Evolutionary conservation across 2,113 vertebrate genomes (phyloP), one percentile per base, ranked within the genome.

Genomic region (Gobiocypris rarus): DNA sequence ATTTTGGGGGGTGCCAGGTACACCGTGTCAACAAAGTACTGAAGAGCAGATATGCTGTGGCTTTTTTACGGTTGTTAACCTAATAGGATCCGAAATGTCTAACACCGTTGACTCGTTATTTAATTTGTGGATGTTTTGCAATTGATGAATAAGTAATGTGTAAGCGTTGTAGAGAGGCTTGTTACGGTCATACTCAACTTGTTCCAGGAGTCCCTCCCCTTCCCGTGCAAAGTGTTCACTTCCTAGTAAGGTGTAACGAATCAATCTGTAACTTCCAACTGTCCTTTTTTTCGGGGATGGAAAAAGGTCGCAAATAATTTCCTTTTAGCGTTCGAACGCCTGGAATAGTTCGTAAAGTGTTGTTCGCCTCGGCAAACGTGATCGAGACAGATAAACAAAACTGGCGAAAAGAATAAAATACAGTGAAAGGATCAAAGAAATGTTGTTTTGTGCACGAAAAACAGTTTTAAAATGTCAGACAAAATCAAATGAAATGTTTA

Each of bases 231-330:
- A 94, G 93, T 95, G 91, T 95, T 95, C 96, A 97, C 95, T 96
- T 96, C 95, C 97, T 97, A 95, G 94, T 96, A 96, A 97, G 97
- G 97, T 97, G 96, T 93, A 96, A 96, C 96, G 93, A 97, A 97
- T 97, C 96, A 96, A 96, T 95, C 95, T 95, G 93, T 95, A 94
- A 95, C 94, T 92, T 92, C 88, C 89, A 89, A 89, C 90, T 81
- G 84, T 90, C 75, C 84, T 59, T 70, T 80, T 87, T 78, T 83
- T 83, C 77, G 69, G 83, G 69, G 78, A 43, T 56, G 74, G 63
- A 85, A 82, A 83, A 84, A 71, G 50, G 69, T 65, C 24, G 38
- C 81, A 76, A 78, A 79, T 77, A 59, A 26, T 61, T 73, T 76
- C 58, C 34, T 52, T 69, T 71, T 14, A 74, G 45, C 54, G 24